Evolutionary conservation across 2,888 invertebrate species (phyloP).

Genomic region (Allygus modestus): DNA sequence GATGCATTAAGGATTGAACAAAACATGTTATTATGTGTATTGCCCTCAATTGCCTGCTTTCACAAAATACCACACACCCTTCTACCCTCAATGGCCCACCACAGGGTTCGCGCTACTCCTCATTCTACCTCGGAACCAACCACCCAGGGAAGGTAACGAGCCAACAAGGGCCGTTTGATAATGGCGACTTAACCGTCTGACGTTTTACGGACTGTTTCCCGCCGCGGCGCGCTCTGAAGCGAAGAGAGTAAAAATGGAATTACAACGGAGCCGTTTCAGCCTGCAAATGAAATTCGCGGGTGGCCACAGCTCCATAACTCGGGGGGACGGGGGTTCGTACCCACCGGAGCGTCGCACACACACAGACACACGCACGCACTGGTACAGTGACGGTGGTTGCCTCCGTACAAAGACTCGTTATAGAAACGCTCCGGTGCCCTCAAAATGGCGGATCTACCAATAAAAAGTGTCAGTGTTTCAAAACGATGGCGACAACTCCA

Average conservation of each 20-base stretch:
- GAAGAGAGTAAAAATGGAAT: constrained; percentile 39
- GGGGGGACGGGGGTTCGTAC: neutral
- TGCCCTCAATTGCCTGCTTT: too few species aligned
- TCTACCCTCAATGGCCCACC: too few species aligned
- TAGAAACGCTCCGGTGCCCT: constrained; percentile 21
- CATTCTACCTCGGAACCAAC: neutral
- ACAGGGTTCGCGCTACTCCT: too few species aligned
- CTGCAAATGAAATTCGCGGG: constrained; percentile 67
- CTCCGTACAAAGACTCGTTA: constrained; percentile 47
- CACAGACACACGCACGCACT: neutral
- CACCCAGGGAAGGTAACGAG: constrained; percentile 20
- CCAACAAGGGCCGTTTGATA: constrained; percentile 2
- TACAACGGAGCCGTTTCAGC: constrained; percentile 66
- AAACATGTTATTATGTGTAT: too few species aligned
- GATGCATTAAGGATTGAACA: too few species aligned
- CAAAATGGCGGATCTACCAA: constrained; percentile 58
- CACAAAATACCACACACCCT: too few species aligned
- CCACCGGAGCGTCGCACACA: constrained; percentile 14
- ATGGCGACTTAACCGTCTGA: constrained; percentile 1
- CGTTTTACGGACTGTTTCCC: constrained; percentile 32
- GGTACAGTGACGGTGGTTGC: constrained; percentile 30
- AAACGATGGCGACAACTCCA: constrained; percentile 57
- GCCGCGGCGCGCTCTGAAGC: neutral
- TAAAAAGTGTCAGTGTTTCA: constrained; percentile 58
- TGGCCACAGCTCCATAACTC: neutral